Conservation (phyloP, 2,797 vertebrate genomes). For the Chelmon rostratus region DNA sequence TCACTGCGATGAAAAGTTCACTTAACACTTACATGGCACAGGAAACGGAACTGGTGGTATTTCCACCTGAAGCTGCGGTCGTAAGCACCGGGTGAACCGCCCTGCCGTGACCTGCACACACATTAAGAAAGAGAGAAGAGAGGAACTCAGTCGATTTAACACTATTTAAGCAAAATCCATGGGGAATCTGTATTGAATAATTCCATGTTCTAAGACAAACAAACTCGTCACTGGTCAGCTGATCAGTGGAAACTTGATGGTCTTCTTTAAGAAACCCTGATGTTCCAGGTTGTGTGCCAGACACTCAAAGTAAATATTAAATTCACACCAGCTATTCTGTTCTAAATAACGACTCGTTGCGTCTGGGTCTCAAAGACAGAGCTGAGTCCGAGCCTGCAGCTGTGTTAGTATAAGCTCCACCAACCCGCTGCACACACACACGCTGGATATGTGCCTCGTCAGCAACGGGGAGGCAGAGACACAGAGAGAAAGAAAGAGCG, state of each 20-base stretch:
- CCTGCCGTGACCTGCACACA: constrained; percentile 88
- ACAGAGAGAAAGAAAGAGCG: constrained; percentile 28
- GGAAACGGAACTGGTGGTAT: constrained; percentile 98
- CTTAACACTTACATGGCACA: constrained; percentile 93
- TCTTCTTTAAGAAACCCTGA: background rate
- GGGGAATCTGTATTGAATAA: background rate
- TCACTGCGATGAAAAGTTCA: background rate
- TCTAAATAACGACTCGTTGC: constrained; percentile 4
- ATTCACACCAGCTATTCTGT: constrained; percentile 30
- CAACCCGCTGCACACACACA: constrained; percentile 49
- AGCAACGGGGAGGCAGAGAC: constrained; percentile 62
- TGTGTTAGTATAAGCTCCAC: constrained; percentile 80
- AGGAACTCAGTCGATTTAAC: background rate
- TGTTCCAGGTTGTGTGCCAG: background rate
- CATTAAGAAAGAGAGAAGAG: background rate
- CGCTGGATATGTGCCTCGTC: constrained; percentile 73
- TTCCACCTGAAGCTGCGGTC: constrained; percentile 99
- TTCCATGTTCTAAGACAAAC: background rate
- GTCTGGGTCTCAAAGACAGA: constrained; percentile 51
- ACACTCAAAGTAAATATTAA: constrained; percentile 37
- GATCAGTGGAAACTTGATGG: background rate
- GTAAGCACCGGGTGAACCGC: constrained; percentile 94
- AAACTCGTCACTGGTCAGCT: background rate
- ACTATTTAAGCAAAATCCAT: background rate
- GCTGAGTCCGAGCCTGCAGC: constrained; percentile 67